Base-by-base conservation (phyloP, 2,113 vertebrate species). In the Natator depressus region DNA sequence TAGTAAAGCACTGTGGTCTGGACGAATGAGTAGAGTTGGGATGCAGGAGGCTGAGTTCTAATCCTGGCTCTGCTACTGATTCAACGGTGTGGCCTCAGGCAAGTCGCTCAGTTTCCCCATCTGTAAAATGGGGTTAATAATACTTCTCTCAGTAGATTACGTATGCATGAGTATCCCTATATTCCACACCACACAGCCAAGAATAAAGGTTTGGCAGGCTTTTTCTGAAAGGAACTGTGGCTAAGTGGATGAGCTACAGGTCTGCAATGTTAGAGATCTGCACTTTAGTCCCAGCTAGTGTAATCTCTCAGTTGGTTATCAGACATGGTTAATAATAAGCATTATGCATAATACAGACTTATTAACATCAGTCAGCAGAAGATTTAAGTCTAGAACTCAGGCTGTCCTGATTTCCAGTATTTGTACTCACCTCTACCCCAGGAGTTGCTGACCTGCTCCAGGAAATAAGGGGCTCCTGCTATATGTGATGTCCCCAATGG, bases 1-100 rank as follows among this genome's bases (percentile, higher is more conserved):
- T 79, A 1, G 0, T 1, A n/a, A 81, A 53, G 88, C 85, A 51
- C 14, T 35, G 13, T 65, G 14, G 7, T 65, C 31, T 35, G 62
- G 31, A 65, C 14, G 5, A 65, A 65, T 65, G 13, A 65, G 14
- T 65, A 65, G 59, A 62, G 31, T 35, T 65, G 62, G 29, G 31
- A 65, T 65, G 35, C 31, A 65, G 62, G 13, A 31, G 14, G 62
- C 16, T 17, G 31, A 35, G 62, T 65, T 65, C 59, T 62, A 31
- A 62, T 62, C 29, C 27, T 62, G 59, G 29, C 29, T 62, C 59
- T 62, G 25, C 59, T 11, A 29, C 57, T 59, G 57, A 59, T 29
- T 59, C 27, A 29, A 27, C 2, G 2, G 57, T 25, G 22, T 55
- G 25, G 57, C 10, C 24, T 59, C 27, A 31, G 57, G 57, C 10